Conservation (phyloP, 2,113 vertebrate species). For the Oceanites oceanicus region DNA sequence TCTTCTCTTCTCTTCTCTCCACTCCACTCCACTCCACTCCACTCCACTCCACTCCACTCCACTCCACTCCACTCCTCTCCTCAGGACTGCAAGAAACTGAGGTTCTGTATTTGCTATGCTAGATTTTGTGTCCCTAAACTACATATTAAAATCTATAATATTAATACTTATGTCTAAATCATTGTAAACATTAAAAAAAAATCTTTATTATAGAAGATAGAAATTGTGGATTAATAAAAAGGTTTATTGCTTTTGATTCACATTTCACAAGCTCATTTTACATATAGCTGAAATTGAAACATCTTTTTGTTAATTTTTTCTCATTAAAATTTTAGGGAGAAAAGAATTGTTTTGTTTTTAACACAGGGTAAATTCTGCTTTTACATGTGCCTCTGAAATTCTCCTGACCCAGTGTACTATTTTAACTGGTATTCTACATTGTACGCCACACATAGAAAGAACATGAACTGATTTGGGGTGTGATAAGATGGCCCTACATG, state of each 20-base stretch:
- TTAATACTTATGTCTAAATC: not conserved
- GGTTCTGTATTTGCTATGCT: not conserved
- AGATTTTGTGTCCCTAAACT: not conserved
- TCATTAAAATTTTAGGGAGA: not conserved
- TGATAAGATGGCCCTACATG: not conserved
- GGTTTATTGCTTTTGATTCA: not conserved
- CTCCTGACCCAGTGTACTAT: not conserved
- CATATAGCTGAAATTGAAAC: not conserved
- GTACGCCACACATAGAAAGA: not conserved
- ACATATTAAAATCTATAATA: not conserved
- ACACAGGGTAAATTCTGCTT: not conserved
- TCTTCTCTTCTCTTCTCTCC: too few relatives aligned
- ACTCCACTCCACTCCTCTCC: not conserved
- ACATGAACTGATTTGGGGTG: not conserved
- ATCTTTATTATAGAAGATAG: not conserved
- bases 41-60: too few relatives aligned
- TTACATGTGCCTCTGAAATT: not conserved
- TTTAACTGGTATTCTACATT: not conserved
- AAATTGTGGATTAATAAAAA: not conserved
- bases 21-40: too few relatives aligned
- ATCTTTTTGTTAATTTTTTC: not conserved
- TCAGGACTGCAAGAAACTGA: not conserved
- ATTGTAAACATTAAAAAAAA: too few relatives aligned
- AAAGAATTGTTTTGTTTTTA: not conserved
- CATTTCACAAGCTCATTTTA: not conserved